Evolutionary conservation across 2,888 invertebrate species (phyloP), one percentile per base, ranked within the genome.

Genomic region (Magallana nippona): DNA sequence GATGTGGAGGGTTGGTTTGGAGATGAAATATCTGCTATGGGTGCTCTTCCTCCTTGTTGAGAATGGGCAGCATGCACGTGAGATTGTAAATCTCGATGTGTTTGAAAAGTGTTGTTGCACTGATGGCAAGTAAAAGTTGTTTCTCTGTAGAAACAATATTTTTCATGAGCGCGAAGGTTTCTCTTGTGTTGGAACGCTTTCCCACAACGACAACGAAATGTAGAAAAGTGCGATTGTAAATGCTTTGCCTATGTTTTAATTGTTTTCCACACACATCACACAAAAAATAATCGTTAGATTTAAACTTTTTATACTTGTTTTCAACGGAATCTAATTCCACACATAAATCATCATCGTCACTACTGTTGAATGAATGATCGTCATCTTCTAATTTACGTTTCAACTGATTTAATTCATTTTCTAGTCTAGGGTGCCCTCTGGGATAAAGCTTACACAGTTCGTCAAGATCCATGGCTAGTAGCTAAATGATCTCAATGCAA

Each of bases 231-330:
- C 3, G 63, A 63, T 27, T 22, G 27, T 63, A 63, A 63, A 63
- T 63, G 63, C 63, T 63, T 63, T 63, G 63, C 10, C 15, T 27
- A 63, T 63, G 63, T 11, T 63, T 63, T 10, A 27, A 63, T 63
- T 63, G 63, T 19, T 63, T 63, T 63, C 19, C 63, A 27, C 63
- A 63, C 63, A 63, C 63, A 11, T 63, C 27, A 63, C 63, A 63
- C 22, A 63, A 63, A 63, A 63, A 27, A 19, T 63, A 27, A 63
- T 63, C 63, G 22, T 63, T 11, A 11, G 19, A 27, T 63, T 63
- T 63, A 27, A 63, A 63, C 27, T 10, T 63, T 13, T 63, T 63
- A 63, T 27, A 13, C 27, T 63, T 63, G 13, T 27, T 19, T 63
- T 63, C 63, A 13, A 27, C 27, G 27, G 63, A 63, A 63, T 63